Evolutionary conservation across 1,140 invertebrate genomes (phyloP).

Genomic region (roundworm (Caenorhabditis elegans)): DNA sequence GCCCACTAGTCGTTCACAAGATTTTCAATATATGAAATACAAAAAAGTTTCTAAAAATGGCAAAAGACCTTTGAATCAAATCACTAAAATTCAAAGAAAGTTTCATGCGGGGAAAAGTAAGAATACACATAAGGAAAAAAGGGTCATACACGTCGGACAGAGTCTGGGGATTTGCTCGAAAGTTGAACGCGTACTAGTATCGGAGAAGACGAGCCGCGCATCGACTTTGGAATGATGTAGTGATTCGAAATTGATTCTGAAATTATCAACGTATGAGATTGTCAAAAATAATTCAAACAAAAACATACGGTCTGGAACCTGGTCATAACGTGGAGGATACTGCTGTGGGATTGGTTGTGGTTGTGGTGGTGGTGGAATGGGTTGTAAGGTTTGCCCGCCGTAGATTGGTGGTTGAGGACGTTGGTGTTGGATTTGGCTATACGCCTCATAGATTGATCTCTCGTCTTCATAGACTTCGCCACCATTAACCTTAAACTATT

Average conservation of each 20-base stretch:
- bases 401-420: not conserved
- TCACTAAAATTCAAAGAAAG: no score
- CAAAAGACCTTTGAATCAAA: no score
- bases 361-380: not conserved
- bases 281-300: no score
- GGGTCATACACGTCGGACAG: constrained; percentile 14
- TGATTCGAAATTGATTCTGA: not conserved
- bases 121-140: not conserved
- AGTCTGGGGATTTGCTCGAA: not conserved
- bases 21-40: no score
- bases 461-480: not conserved
- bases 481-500: not conserved
- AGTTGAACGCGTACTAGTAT: constrained; percentile 4
- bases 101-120: not conserved
- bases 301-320: not conserved
- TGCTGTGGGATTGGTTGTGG: not conserved
- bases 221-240: not conserved
- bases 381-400: not conserved
- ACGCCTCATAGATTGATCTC: not conserved
- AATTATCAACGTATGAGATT: not conserved
- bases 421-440: constrained; percentile 17
- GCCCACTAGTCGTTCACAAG: no score
- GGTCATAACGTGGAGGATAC: not conserved
- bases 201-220: not conserved
- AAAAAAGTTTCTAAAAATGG: no score